A percentile compares a stretch with the other conserved stretches of the same genome.
These are phyloP conservation scores for Aegypius monachus DNA, from an alignment of 2,113 vertebrate genomes.

Conservation along the genomic window DNA sequence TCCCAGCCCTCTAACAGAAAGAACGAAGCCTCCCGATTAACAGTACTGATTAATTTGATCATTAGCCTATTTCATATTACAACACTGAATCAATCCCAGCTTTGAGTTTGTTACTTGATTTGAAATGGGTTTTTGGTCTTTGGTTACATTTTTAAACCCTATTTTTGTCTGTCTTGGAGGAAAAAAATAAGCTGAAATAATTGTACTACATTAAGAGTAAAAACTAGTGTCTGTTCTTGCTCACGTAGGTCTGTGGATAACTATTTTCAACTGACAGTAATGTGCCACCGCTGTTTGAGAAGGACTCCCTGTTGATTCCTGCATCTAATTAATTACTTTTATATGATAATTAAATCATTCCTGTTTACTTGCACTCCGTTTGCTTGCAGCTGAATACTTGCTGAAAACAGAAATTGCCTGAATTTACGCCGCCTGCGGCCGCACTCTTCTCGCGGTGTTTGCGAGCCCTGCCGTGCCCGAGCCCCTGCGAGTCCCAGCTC, in stretches of 20 bases:
- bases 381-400: conserved; percentile 10
- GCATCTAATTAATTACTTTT: conserved; percentile 11
- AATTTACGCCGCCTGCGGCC: neutral
- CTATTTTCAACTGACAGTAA: neutral
- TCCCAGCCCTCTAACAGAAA: neutral
- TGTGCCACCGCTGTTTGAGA: neutral
- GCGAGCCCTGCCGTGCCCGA: neutral
- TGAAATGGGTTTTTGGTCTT: neutral
- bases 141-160: neutral
- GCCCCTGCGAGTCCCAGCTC: neutral
- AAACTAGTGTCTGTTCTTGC: neutral
- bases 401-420: neutral
- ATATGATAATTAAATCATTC: conserved; percentile 18
- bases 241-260: neutral
- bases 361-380: neutral
- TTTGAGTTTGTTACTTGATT: neutral
- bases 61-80: neutral
- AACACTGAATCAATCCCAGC: neutral
- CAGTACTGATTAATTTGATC: neutral
- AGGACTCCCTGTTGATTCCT: neutral
- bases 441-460: rapidly evolving
- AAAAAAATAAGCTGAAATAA: neutral
- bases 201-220: neutral
- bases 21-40: neutral
- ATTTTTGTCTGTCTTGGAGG: neutral